These are phyloP conservation scores for Orestias chungarensis DNA, from an alignment of 2,797 vertebrate species.

Conservation along the genomic window DNA sequence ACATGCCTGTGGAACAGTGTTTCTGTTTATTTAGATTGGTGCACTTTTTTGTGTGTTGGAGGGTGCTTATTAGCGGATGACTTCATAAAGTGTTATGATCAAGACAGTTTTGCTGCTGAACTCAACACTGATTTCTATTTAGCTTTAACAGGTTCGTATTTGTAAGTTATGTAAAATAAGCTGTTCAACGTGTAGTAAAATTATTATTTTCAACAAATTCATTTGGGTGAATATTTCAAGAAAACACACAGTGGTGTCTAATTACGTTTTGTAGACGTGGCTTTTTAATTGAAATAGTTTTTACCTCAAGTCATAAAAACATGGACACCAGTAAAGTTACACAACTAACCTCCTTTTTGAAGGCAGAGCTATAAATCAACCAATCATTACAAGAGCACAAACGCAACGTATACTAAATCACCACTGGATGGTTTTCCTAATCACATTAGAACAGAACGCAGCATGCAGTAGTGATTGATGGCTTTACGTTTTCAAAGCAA, in stretches of 20 bases:
- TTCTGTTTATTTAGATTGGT: too few species aligned
- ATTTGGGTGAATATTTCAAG: slow-evolving; percentile 16
- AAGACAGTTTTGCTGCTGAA: too few species aligned
- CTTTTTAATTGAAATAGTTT: neutral
- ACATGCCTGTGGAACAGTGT: too few species aligned
- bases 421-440: slow-evolving; percentile 53
- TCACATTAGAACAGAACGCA: slow-evolving; percentile 42
- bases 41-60: too few species aligned
- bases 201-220: slow-evolving; percentile 30
- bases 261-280: slow-evolving; percentile 2
- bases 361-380: slow-evolving; percentile 57
- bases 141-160: slow-evolving; percentile 31
- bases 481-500: slow-evolving; percentile 18
- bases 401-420: slow-evolving; percentile 53
- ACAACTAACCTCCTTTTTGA: slow-evolving; percentile 35
- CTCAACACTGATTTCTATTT: slow-evolving; percentile 20
- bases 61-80: too few species aligned
- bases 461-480: slow-evolving; percentile 52
- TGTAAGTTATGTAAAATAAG: slow-evolving; percentile 23
- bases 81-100: too few species aligned
- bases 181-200: slow-evolving; percentile 16
- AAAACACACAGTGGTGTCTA: neutral
- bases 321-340: slow-evolving; percentile 30
- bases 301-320: too few species aligned
- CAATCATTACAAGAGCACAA: slow-evolving; percentile 29